These are phyloP conservation scores for Megaceryle alcyon DNA, from an alignment of 2,797 vertebrate genomes.

Conservation along the genomic window DNA sequence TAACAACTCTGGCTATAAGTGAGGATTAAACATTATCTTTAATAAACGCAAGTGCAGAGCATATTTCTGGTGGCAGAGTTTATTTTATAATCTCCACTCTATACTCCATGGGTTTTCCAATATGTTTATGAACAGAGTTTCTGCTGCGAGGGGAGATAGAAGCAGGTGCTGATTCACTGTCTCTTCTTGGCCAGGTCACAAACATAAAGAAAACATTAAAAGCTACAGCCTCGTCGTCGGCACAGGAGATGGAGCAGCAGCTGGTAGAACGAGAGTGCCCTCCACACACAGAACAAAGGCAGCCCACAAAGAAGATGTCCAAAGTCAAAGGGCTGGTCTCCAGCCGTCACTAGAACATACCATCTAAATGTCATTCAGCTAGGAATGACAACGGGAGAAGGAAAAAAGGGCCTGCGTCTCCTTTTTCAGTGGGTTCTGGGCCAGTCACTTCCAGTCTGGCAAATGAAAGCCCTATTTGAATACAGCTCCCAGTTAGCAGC, in stretches of 20 bases:
- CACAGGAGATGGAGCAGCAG: slow-evolving; percentile 85
- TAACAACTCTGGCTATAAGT: background rate
- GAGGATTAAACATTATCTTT: background rate
- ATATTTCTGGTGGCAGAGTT: background rate
- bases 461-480: slow-evolving; percentile 47
- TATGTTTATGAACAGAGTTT: slow-evolving; percentile 8
- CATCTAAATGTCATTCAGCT: slow-evolving; percentile 63
- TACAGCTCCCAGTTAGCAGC: slow-evolving; percentile 52
- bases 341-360: slow-evolving; percentile 82
- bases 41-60: background rate
- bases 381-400: slow-evolving; percentile 69
- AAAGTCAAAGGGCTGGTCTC: slow-evolving; percentile 88
- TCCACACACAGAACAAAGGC: slow-evolving; percentile 81
- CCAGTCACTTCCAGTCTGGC: slow-evolving; percentile 47
- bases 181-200: slow-evolving; percentile 78
- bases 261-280: slow-evolving; percentile 81
- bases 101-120: background rate
- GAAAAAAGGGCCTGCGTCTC: slow-evolving; percentile 44
- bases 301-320: slow-evolving; percentile 84
- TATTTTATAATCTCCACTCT: background rate
- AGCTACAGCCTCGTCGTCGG: slow-evolving; percentile 78
- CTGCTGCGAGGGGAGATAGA: background rate
- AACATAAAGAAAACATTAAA: slow-evolving; percentile 86
- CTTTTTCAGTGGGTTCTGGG: slow-evolving; percentile 76
- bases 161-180: slow-evolving; percentile 51